phyloP scores from a whole-genome alignment of 2,888 invertebrate genomes.

The Tenthredo amoena region DNA sequence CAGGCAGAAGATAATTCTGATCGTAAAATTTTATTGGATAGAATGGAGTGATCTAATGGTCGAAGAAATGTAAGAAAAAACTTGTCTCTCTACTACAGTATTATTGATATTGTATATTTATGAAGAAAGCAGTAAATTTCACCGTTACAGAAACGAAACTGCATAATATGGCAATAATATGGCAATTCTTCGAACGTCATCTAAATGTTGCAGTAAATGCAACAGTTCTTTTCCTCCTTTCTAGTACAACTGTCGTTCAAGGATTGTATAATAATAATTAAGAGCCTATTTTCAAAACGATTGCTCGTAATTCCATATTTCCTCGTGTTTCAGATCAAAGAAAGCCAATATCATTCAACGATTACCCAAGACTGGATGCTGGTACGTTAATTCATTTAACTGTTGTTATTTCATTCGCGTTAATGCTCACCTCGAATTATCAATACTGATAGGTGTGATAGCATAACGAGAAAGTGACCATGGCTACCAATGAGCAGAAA shows the following conservation, averaged over 20 bases:
- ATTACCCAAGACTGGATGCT: constrained; percentile 75
- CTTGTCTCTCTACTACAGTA: background rate
- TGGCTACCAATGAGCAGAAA: background rate
- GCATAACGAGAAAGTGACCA: background rate
- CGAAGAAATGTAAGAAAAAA: background rate
- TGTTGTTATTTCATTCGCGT: background rate
- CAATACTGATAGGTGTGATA: background rate
- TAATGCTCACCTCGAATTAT: constrained; percentile 1
- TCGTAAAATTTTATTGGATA: background rate
- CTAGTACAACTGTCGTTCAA: background rate
- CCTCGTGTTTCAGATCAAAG: constrained; percentile 72
- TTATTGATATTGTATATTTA: constrained; percentile 10
- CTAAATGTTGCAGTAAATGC: background rate
- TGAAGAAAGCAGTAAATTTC: constrained; percentile 16
- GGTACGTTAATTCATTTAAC: constrained; percentile 67
- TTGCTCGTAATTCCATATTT: background rate
- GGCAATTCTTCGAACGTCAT: background rate
- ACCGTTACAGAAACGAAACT: background rate
- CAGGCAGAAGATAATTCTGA: background rate
- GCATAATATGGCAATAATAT: background rate
- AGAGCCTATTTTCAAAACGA: background rate
- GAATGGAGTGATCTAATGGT: background rate
- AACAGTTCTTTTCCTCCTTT: background rate
- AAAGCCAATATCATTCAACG: constrained; percentile 72
- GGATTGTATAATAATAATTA: background rate